Conservation (phyloP, 1,140 invertebrate species). For the Calosoma granatense region DNA sequence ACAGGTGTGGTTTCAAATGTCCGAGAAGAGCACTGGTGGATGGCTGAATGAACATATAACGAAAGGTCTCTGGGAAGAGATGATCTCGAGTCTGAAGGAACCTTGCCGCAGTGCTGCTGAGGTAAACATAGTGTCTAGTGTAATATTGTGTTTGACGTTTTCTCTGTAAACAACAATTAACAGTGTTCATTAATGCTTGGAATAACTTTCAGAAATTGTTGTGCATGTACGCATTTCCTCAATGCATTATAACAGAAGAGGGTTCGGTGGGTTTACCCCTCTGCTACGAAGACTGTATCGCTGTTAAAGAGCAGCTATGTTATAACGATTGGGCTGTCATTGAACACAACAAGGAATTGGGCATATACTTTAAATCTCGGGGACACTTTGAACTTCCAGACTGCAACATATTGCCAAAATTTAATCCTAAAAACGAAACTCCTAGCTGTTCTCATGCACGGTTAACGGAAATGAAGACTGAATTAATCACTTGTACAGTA, state of each 20-base stretch:
- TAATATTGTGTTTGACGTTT: not conserved
- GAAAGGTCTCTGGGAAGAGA: slow-evolving; percentile 69
- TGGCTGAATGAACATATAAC: slow-evolving; percentile 79
- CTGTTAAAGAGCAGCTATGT: slow-evolving; percentile 81
- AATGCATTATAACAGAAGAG: slow-evolving; percentile 57
- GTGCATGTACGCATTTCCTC: slow-evolving; percentile 85
- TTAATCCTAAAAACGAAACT: slow-evolving; percentile 38
- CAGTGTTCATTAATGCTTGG: not conserved
- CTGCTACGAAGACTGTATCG: slow-evolving; percentile 88
- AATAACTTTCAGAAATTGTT: slow-evolving; percentile 56
- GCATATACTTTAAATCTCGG: slow-evolving; percentile 65
- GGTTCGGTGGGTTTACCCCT: slow-evolving; percentile 52
- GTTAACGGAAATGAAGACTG: slow-evolving; percentile 68
- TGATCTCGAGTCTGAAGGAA: slow-evolving; percentile 65
- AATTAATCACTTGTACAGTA: slow-evolving; percentile 60
- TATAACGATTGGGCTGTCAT: slow-evolving; percentile 86
- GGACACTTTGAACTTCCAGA: slow-evolving; percentile 81
- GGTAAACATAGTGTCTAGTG: slow-evolving; percentile 33
- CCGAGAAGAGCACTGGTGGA: slow-evolving; percentile 52
- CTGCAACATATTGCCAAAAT: slow-evolving; percentile 68
- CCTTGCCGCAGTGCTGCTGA: slow-evolving; percentile 79
- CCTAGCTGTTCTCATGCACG: slow-evolving; percentile 68
- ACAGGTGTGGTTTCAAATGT: slow-evolving; percentile 74
- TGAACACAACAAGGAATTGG: slow-evolving; percentile 75
- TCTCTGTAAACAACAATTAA: not conserved